A percentile compares a stretch with the other conserved stretches of the same genome.
phyloP scores from a whole-genome alignment of 2,113 vertebrate species.

The Psammodynastes pulverulentus region DNA sequence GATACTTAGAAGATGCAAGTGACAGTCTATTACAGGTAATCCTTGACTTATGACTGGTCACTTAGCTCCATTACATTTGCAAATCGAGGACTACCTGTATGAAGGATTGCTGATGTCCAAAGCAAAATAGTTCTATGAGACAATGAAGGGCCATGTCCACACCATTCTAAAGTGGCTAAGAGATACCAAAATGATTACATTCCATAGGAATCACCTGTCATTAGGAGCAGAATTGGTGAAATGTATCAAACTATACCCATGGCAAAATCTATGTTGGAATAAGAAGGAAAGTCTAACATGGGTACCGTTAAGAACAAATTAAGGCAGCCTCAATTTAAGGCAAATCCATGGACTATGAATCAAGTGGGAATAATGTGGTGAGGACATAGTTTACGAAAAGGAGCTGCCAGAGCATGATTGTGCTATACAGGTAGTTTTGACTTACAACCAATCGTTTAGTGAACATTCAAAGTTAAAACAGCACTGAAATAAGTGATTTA shows the following conservation, averaged over 20 bases:
- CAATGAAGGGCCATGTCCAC: neutral
- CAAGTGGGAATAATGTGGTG: neutral
- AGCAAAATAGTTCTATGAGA: neutral
- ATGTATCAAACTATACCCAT: neutral
- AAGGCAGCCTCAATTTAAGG: neutral
- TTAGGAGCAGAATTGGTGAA: neutral
- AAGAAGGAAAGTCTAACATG: neutral
- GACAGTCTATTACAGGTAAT: neutral
- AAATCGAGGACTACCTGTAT: neutral
- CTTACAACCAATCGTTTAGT: too few relatives aligned
- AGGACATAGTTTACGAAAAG: neutral
- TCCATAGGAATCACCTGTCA: neutral
- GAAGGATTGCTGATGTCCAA: neutral
- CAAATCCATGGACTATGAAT: neutral
- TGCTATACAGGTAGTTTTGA: neutral
- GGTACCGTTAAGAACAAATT: neutral
- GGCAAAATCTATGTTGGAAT: neutral
- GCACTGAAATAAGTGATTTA: neutral
- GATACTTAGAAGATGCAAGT: neutral
- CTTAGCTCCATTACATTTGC: too few relatives aligned
- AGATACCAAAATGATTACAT: neutral
- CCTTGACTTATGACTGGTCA: too few relatives aligned
- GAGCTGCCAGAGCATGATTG: neutral
- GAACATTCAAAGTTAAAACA: too few relatives aligned
- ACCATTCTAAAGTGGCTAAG: neutral